Percentiles rank a stretch among this genome's conserved stretches.
phyloP scores from a whole-genome alignment of 2,888 invertebrate genomes.

The Drosophila mimica region DNA sequence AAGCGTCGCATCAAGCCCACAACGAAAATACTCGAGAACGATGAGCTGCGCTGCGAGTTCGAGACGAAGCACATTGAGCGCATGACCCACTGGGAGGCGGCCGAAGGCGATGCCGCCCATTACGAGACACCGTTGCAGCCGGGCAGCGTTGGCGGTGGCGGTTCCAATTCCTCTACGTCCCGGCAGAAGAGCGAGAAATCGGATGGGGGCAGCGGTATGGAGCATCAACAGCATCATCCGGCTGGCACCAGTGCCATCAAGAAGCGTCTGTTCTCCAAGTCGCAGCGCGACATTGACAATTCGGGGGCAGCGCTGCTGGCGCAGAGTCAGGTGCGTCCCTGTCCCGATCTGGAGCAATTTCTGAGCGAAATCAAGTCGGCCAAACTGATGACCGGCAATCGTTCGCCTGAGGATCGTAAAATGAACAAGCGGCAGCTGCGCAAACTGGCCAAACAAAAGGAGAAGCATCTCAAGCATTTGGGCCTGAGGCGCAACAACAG shows the following conservation, averaged over 20 bases:
- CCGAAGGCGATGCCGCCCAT: conserved; percentile 28
- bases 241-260: conserved; percentile 75
- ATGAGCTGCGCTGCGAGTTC: conserved; percentile 87
- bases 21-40: conserved; percentile 88
- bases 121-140: conserved; percentile 69
- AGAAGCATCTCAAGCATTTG: conserved; percentile 87
- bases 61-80: conserved; percentile 87
- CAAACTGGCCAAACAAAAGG: conserved; percentile 86
- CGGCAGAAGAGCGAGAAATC: conserved; percentile 78
- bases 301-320: conserved; percentile 62
- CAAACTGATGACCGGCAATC: conserved; percentile 82
- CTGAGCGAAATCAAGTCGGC: conserved; percentile 82
- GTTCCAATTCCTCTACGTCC: conserved; percentile 59
- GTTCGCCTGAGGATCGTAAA: conserved; percentile 84
- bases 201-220: conserved; percentile 66
- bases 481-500: conserved; percentile 83
- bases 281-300: conserved; percentile 67
- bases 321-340: conserved; percentile 62
- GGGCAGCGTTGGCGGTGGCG: conserved; percentile 30
- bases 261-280: conserved; percentile 78
- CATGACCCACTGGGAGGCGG: conserved; percentile 83
- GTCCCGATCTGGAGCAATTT: conserved; percentile 83
- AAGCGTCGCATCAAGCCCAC: conserved; percentile 89
- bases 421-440: conserved; percentile 84
- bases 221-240: conserved; percentile 49